These are phyloP conservation scores for Neoniphon sammara DNA, from an alignment of 2,797 vertebrate genomes.

Conservation along the genomic window DNA sequence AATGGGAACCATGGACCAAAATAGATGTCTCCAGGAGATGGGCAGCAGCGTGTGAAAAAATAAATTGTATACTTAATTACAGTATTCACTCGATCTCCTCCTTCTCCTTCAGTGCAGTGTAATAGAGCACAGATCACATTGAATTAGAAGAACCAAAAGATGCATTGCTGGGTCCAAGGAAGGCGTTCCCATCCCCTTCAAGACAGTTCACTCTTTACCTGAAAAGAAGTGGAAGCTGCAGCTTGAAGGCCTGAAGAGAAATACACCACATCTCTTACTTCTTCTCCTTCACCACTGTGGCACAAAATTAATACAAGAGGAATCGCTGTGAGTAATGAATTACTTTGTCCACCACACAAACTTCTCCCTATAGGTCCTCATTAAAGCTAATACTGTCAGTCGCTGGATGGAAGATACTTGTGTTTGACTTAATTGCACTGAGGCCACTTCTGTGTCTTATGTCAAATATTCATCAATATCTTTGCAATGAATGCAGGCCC, in stretches of 20 bases:
- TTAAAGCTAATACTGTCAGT: conserved; percentile 60
- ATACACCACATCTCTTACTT: conserved; percentile 13
- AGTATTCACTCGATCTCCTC: conserved; percentile 1
- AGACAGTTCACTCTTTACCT: conserved; percentile 2
- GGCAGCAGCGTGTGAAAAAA: not conserved
- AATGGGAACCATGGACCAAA: conserved; percentile 4
- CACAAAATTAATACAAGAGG: conserved; percentile 63
- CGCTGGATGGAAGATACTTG: conserved; percentile 24
- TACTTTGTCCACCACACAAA: conserved; percentile 30
- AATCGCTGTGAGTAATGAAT: conserved; percentile 44
- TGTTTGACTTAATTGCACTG: conserved; percentile 39
- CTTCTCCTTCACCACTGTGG: conserved; percentile 2
- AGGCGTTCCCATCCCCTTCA: not conserved
- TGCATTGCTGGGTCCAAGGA: not conserved
- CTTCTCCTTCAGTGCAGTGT: not conserved
- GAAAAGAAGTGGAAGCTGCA: no score
- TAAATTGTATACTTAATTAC: not conserved
- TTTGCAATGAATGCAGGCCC: conserved; percentile 15
- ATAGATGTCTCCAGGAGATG: conserved; percentile 9
- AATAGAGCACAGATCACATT: not conserved
- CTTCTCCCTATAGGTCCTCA: conserved; percentile 51
- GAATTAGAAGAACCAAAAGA: conserved; percentile 1
- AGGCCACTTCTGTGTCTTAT: conserved; percentile 20
- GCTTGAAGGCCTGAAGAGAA: conserved; percentile 5
- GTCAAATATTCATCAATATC: conserved; percentile 28